These are phyloP conservation scores for Myopa tessellatipennis DNA, from an alignment of 2,888 invertebrate species.

Conservation along the genomic window DNA sequence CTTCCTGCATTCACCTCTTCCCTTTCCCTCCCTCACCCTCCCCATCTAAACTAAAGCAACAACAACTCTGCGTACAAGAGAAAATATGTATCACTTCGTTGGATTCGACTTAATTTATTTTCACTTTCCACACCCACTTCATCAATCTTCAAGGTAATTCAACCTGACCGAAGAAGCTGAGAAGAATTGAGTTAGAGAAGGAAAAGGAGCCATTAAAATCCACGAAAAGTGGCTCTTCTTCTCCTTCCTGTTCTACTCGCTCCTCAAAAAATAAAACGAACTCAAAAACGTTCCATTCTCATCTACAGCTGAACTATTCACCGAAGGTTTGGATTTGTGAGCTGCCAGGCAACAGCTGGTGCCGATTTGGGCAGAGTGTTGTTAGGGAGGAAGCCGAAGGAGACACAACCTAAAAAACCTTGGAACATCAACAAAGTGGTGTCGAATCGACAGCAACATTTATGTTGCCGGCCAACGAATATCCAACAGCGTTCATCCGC, in stretches of 20 bases:
- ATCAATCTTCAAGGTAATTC: constrained; percentile 28
- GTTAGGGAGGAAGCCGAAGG: too few species aligned
- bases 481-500: too few species aligned
- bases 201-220: not conserved
- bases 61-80: not conserved
- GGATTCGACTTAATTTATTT: constrained; percentile 41
- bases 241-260: too few species aligned
- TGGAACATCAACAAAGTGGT: too few species aligned
- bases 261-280: too few species aligned
- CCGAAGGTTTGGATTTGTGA: too few species aligned
- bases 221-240: not conserved
- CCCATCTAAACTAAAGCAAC: not conserved
- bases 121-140: constrained; percentile 37
- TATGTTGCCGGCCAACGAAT: too few species aligned
- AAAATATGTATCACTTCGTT: constrained; percentile 36
- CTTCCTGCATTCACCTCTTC: too few species aligned
- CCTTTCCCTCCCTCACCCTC: not conserved
- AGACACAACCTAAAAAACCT: too few species aligned
- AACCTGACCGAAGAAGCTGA: not conserved
- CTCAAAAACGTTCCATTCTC: constrained; percentile 11
- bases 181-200: not conserved
- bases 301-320: constrained; percentile 3
- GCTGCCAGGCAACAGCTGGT: too few species aligned
- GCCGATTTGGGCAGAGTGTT: too few species aligned
- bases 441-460: too few species aligned